These are phyloP conservation scores for Corydoras sp. DNA, from an alignment of 2,113 vertebrate genomes.

Conservation along the genomic window DNA sequence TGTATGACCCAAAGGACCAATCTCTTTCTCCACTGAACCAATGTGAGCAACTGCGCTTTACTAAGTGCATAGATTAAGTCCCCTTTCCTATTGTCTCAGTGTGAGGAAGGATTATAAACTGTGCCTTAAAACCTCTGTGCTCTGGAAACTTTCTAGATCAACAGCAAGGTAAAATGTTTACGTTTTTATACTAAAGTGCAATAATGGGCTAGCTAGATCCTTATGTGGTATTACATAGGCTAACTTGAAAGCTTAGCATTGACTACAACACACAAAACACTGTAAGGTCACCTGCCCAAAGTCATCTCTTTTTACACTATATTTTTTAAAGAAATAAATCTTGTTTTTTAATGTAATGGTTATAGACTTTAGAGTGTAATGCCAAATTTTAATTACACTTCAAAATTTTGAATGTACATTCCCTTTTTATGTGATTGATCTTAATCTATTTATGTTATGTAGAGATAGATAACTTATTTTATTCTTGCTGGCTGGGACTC, in stretches of 20 bases:
- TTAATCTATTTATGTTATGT: constrained; percentile 31
- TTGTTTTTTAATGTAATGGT: neutral
- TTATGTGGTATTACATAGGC: neutral
- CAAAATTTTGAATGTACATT: constrained; percentile 21
- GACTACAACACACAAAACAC: constrained; percentile 10
- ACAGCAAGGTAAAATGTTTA: constrained; percentile 36
- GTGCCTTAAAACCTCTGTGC: constrained; percentile 35
- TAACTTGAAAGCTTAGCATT: neutral
- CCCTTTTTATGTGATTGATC: neutral
- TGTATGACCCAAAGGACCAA: constrained; percentile 21
- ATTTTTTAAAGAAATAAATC: neutral
- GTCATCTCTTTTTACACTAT: constrained; percentile 3
- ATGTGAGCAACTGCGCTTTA: constrained; percentile 8
- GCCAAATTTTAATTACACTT: constrained; percentile 16
- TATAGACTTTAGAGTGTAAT: neutral
- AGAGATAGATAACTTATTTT: constrained; percentile 38
- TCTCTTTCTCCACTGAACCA: neutral
- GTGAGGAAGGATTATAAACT: constrained; percentile 29
- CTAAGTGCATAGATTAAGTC: constrained; percentile 4
- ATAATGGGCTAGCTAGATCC: constrained; percentile 19
- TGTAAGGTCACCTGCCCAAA: constrained; percentile 12
- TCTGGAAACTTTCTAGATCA: constrained; percentile 7
- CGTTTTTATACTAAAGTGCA: constrained; percentile 32
- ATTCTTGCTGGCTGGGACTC: neutral
- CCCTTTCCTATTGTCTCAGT: constrained; percentile 25